Percentiles rank a stretch among this genome's conserved stretches.
Evolutionary conservation across 2,797 vertebrate species (phyloP).

Genomic region (Clarias fuscus): DNA sequence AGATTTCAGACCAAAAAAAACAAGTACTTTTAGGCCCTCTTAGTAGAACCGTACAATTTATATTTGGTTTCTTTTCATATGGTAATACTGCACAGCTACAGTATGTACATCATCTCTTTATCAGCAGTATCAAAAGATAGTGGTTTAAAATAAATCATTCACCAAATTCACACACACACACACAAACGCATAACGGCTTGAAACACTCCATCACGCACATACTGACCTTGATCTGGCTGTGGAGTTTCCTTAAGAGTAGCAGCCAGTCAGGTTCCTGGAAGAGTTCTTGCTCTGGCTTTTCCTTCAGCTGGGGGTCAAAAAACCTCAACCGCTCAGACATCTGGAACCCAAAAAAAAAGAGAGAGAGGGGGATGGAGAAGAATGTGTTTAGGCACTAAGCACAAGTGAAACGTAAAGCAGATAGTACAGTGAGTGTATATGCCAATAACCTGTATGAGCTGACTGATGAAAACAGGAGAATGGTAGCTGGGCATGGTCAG

Average conservation of each 20-base stretch:
- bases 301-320: slow-evolving; percentile 94
- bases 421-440: not conserved
- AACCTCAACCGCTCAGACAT: slow-evolving; percentile 88
- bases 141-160: not conserved
- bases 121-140: not conserved
- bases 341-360: slow-evolving; percentile 62
- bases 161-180: not conserved
- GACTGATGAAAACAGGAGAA: slow-evolving; percentile 85
- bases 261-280: slow-evolving; percentile 88
- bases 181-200: slow-evolving; percentile 58
- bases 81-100: not conserved
- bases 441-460: slow-evolving; percentile 84
- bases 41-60: too few relatives aligned
- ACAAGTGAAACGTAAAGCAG: not conserved
- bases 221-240: slow-evolving; percentile 84
- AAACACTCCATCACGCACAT: slow-evolving; percentile 57
- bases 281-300: slow-evolving; percentile 91
- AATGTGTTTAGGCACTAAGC: not conserved
- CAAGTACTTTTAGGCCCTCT: not conserved
- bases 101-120: not conserved
- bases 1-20: not conserved
- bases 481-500: slow-evolving; percentile 79
- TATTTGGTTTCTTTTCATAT: not conserved
- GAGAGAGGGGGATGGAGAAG: not conserved
- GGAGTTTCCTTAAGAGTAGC: slow-evolving; percentile 78